Percentiles rank a stretch among this genome's conserved stretches.
Conservation (phyloP, 2,113 vertebrate genomes). For the Cichladusa arquata region DNA sequence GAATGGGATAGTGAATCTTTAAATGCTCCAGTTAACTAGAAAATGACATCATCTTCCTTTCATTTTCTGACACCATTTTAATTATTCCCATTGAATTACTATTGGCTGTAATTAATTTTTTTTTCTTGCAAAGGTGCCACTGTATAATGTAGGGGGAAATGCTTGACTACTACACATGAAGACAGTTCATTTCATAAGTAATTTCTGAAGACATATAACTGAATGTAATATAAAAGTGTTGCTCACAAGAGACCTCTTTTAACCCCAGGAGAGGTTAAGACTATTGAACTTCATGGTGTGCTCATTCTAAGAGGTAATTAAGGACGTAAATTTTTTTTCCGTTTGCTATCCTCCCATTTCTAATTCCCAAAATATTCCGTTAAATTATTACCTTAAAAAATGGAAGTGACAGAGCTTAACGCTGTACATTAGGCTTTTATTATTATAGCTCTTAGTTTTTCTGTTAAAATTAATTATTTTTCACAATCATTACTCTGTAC, state of each 20-base stretch:
- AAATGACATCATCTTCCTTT: constrained; percentile 67
- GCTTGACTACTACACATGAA: constrained; percentile 54
- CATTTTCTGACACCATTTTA: constrained; percentile 48
- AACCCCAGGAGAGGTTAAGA: constrained; percentile 25
- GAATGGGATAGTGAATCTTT: constrained; percentile 56
- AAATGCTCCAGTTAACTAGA: constrained; percentile 72
- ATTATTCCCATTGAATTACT: constrained; percentile 69
- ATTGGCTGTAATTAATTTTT: constrained; percentile 57
- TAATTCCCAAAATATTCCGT: not conserved
- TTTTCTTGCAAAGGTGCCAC: constrained; percentile 36
- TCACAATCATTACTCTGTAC: not conserved
- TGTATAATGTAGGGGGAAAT: constrained; percentile 37
- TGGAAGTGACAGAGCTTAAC: not conserved
- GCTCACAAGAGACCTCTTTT: constrained; percentile 50
- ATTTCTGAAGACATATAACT: constrained; percentile 58
- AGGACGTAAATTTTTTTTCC: not conserved
- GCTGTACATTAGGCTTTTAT: not conserved
- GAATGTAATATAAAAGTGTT: constrained; percentile 57
- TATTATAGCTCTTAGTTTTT: not conserved
- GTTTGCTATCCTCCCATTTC: not conserved
- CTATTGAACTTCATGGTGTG: not conserved
- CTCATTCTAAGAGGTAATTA: constrained; percentile 11
- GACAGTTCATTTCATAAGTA: constrained; percentile 64
- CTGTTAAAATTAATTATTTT: not conserved
- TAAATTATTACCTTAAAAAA: not conserved